Evolutionary conservation across 1,140 invertebrate species (phyloP).

Genomic region (Panagrolaimus sp.): DNA sequence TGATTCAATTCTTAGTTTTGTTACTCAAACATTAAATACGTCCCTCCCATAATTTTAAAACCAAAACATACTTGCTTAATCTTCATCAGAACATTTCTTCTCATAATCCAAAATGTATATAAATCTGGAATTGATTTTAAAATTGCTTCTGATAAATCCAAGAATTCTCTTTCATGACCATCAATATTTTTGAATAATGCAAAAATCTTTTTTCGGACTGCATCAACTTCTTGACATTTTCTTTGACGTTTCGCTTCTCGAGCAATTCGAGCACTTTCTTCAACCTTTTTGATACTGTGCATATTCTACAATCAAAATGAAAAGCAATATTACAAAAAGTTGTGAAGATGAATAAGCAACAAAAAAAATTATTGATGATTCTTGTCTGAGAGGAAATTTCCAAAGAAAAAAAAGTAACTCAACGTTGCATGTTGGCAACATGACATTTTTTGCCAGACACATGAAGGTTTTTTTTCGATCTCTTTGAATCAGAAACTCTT

Average conservation of each 20-base stretch:
- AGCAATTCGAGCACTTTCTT: not conserved
- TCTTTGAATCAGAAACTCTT: too few relatives aligned
- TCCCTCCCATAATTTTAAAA: slow-evolving; percentile 20
- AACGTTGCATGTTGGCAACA: too few relatives aligned
- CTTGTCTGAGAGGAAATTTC: too few relatives aligned
- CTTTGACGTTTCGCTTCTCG: slow-evolving; percentile 9
- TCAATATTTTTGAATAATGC: not conserved
- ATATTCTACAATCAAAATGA: not conserved
- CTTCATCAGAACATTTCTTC: slow-evolving; percentile 29
- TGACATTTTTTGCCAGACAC: too few relatives aligned
- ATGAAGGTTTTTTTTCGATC: too few relatives aligned
- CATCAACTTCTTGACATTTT: not conserved
- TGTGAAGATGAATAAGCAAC: too few relatives aligned
- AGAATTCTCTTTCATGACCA: slow-evolving; percentile 24
- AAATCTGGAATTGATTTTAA: slow-evolving; percentile 45
- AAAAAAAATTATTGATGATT: too few relatives aligned
- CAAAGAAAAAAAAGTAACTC: too few relatives aligned
- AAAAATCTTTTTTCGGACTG: not conserved
- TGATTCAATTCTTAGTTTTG: too few relatives aligned
- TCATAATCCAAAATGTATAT: slow-evolving; percentile 49
- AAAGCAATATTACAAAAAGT: too few relatives aligned
- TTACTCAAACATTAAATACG: too few relatives aligned
- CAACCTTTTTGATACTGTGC: slow-evolving; percentile 6
- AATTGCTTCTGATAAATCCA: slow-evolving; percentile 31
- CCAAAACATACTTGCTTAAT: slow-evolving; percentile 21